Base-by-base conservation (phyloP, 2,888 invertebrate species). In the Oligia fasciuncula region DNA sequence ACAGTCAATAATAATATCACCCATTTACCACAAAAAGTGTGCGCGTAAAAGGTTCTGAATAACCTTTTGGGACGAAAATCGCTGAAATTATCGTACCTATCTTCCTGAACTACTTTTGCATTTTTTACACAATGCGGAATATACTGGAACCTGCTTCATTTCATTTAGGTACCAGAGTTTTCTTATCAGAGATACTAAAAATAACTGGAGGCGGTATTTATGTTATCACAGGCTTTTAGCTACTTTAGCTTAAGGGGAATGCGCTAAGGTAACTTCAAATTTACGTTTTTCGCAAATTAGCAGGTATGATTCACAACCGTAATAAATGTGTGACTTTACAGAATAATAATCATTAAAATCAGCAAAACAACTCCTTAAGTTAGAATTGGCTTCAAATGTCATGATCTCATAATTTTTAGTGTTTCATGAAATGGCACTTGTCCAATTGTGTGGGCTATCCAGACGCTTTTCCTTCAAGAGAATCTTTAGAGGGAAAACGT, bases 1-100 rank as follows among this genome's bases (percentile, higher is more conserved):
- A 35, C 43, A 19, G 40, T 63, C 35, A 46, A 46, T 46, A 46
- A 46, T 46, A 63, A 19, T 65, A 49, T 49, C 4, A 23, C n/a
- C 19, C 54, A 63, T 17, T 46, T 19, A 19, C 11, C 63, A 43
- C 29, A 78, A 78, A 62, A 35, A 63, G n/a, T 54, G 23, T n/a
- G 17, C 17, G 9, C 35, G 57, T 60, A 66, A 73, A 73, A 62
- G 66, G 51, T 66, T 60, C 14, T 29, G 29, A 13, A n/a, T 17
- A 43, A 29, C 13, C 23, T 80, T 60, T 54, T 40, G 46, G 19
- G 66, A 51, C 19, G 17, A 67, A 80, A 62, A 79, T 43, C 43
- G n/a, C 11, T 35, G n/a, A 46, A 67, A 40, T 46, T 19, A 68
- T 51, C 43, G 46, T 68, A 62, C 46, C 67, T 62, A 62, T 54